Conservation (phyloP, 1,140 invertebrate genomes). For the Listronotus bonariensis region DNA sequence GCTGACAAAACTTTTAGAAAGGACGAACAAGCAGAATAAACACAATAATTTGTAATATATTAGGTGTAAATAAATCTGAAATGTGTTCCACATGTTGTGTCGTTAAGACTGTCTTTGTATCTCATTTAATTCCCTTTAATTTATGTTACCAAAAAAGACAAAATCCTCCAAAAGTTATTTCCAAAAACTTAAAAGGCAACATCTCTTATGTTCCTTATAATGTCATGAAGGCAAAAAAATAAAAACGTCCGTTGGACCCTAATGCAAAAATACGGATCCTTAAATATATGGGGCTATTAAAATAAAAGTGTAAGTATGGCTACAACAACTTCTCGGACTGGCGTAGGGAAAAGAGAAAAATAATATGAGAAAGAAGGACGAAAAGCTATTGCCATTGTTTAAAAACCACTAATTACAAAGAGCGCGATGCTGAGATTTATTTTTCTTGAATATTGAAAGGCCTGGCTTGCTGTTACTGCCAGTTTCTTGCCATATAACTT, state of each 20-base stretch:
- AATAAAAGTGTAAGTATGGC: slow-evolving; percentile 43
- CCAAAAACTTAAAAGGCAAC: slow-evolving; percentile 21
- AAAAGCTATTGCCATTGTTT: slow-evolving; percentile 50
- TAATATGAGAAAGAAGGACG: slow-evolving; percentile 38
- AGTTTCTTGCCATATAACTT: slow-evolving; percentile 50
- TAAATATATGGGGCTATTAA: slow-evolving; percentile 42
- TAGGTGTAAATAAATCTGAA: slow-evolving; percentile 34
- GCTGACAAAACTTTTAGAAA: slow-evolving; percentile 27
- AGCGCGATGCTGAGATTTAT: slow-evolving; percentile 50
- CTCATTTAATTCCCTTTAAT: slow-evolving; percentile 27
- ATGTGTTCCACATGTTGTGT: slow-evolving; percentile 28
- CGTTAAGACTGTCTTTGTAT: slow-evolving; percentile 21
- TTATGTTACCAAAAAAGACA: slow-evolving; percentile 15
- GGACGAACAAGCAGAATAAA: slow-evolving; percentile 30
- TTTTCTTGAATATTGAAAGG: slow-evolving; percentile 55
- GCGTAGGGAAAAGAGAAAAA: slow-evolving; percentile 19
- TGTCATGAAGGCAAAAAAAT: slow-evolving; percentile 8
- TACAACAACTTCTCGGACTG: slow-evolving; percentile 39
- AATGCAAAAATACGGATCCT: slow-evolving; percentile 32
- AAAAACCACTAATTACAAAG: slow-evolving; percentile 54
- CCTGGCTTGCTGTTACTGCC: slow-evolving; percentile 45
- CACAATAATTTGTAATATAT: slow-evolving; percentile 36
- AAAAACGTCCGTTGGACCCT: slow-evolving; percentile 10
- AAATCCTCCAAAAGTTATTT: slow-evolving; percentile 28
- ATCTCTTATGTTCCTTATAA: slow-evolving; percentile 4